Base-by-base conservation (phyloP, 2,797 vertebrate species). In the Myiotriccus ornatus region DNA sequence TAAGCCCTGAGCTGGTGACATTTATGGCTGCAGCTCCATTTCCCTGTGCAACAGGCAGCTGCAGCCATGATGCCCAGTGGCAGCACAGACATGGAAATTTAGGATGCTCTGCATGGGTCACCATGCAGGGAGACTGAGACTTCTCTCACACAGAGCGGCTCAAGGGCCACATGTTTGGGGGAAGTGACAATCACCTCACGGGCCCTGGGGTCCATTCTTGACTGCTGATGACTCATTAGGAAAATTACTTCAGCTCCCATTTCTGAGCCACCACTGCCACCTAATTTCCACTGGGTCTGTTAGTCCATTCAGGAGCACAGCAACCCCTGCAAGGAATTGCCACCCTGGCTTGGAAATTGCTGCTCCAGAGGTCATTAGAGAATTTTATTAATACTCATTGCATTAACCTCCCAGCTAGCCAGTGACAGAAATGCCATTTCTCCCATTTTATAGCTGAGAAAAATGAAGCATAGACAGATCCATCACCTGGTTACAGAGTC, bases 331-430 rank as follows among this genome's bases (percentile, higher is more conserved):
- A 69, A 39, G 59, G 47, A 89, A 4, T 64, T 79, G 85, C 69
- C 50, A 75, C 37, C 73, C 19, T 90, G 60, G 68, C 71, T 80
- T 74, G 89, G 64, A 68, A 92, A 52, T 68, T 85, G 71, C 78
- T 82, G 79, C 64, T 94, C 49, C 87, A 86, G 79, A 88, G 93
- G 84, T 93, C 81, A 59, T 95, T 89, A 88, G 46, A 70, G 73
- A 88, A 65, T 69, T 91, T 94, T 93, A 89, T 88, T 90, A 94
- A 94, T 93, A 94, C 89, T 91, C 69, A 83, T 43, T 86, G 68
- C 73, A 81, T 91, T 91, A 87, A 91, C 84, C 87, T 92, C 90
- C 81, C 79, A 65, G 90, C 73, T 84, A 91, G 53, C 35, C 19
- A 2, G 76, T 88, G 92, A 62, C 75, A 92, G 91, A 91, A 91